Conservation (phyloP, 2,113 vertebrate species). For the Perca flavescens region DNA sequence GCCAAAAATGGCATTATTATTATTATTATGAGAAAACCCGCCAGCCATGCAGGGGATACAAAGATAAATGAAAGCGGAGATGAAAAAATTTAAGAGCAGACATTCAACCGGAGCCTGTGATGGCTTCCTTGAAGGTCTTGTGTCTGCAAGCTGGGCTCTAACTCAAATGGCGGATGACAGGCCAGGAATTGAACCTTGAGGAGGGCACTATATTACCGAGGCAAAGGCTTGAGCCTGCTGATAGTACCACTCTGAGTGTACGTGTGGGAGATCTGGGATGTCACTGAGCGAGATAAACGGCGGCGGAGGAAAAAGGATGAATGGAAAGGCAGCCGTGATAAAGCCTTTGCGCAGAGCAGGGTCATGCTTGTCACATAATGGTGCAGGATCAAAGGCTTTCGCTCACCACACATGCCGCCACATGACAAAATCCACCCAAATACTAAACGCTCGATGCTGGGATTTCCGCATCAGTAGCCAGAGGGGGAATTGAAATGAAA, state of each 20-base stretch:
- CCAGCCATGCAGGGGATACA: constrained; percentile 29
- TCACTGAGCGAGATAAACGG: constrained; percentile 53
- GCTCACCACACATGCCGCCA: constrained; percentile 10
- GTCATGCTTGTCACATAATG: constrained; percentile 49
- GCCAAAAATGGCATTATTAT: constrained; percentile 4
- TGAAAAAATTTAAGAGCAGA: constrained; percentile 30
- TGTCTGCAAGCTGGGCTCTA: constrained; percentile 43
- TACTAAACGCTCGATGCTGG: constrained; percentile 43
- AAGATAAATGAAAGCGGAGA: constrained; percentile 57
- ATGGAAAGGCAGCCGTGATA: constrained; percentile 34
- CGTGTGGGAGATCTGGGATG: constrained; percentile 61
- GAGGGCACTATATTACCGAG: constrained; percentile 43
- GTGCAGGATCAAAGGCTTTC: constrained; percentile 56
- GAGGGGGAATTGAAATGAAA: constrained; percentile 42
- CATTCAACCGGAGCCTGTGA: constrained; percentile 30
- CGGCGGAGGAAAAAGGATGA: not conserved
- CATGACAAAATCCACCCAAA: constrained; percentile 32
- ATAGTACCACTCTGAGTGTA: constrained; percentile 37
- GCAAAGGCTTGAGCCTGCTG: constrained; percentile 10
- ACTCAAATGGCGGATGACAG: constrained; percentile 61
- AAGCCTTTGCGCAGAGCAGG: constrained; percentile 24
- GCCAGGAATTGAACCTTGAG: constrained; percentile 58
- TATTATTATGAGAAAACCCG: constrained; percentile 36
- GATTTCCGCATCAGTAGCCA: constrained; percentile 15
- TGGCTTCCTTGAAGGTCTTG: constrained; percentile 54